A percentile compares a stretch with the other conserved stretches of the same genome.
Conservation (phyloP, 2,797 vertebrate genomes). For the Prionace glauca region DNA sequence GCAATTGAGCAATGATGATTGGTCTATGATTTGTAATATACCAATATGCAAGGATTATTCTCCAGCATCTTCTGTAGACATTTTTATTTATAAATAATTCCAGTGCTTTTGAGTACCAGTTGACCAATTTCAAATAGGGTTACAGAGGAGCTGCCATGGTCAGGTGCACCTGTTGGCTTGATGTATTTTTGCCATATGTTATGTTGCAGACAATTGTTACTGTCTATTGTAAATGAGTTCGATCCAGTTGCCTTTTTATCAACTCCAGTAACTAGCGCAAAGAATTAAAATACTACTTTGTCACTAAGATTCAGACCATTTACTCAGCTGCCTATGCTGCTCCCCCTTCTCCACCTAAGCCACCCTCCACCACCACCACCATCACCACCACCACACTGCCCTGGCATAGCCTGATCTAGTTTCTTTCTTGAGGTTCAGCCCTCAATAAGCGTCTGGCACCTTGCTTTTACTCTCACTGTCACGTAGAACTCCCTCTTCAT, state of each 20-base stretch:
- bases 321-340: not conserved
- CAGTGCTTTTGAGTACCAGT: not conserved
- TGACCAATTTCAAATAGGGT: not conserved
- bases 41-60: not conserved
- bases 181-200: not conserved
- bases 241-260: not conserved
- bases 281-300: not conserved
- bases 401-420: not conserved
- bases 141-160: not conserved
- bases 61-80: not conserved
- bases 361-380: too few species aligned
- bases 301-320: not conserved
- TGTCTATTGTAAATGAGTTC: not conserved
- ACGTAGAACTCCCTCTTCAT: not conserved
- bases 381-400: too few species aligned
- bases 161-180: not conserved
- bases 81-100: not conserved
- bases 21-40: not conserved
- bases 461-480: not conserved
- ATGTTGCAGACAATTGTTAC: not conserved
- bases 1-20: not conserved
- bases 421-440: not conserved
- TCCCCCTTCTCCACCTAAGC: not conserved
- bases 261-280: not conserved
- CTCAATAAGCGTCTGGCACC: not conserved